Evolutionary conservation across 1,140 invertebrate species (phyloP).

Genomic region (Leptinotarsa lineolata): DNA sequence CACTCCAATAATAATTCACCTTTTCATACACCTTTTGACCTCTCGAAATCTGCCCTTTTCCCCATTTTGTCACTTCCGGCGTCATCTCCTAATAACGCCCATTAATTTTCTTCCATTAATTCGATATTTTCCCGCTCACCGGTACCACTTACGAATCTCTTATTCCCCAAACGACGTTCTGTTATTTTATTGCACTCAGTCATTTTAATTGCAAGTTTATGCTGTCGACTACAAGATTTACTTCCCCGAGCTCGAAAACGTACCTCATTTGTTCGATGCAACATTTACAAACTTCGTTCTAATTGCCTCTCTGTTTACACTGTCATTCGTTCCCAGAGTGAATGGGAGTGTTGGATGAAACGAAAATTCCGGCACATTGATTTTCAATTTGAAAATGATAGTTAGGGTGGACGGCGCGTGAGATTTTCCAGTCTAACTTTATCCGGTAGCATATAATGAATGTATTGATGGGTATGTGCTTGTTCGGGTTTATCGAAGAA

Average conservation of each 20-base stretch:
- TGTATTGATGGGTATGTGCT: too few species aligned
- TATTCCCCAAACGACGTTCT: constrained; percentile 23
- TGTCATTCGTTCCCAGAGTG: constrained; percentile 14
- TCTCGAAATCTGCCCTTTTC: not conserved
- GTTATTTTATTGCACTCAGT: constrained; percentile 24
- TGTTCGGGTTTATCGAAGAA: too few species aligned
- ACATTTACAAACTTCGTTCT: constrained; percentile 19
- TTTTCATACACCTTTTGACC: not conserved
- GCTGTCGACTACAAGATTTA: constrained; percentile 30
- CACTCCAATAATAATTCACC: too few species aligned
- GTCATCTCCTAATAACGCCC: not conserved
- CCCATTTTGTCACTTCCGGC: not conserved
- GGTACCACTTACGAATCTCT: constrained; percentile 27
- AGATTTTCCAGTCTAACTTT: too few species aligned
- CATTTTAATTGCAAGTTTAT: constrained; percentile 30
- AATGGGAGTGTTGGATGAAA: not conserved
- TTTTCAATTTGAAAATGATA: constrained; percentile 12
- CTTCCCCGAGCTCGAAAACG: constrained; percentile 15
- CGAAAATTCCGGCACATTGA: constrained; percentile 4
- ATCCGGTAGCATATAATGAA: too few species aligned
- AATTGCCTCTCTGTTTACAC: constrained; percentile 25
- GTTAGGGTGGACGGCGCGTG: not conserved
- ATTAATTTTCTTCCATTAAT: constrained; percentile 28
- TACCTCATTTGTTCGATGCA: constrained; percentile 22
- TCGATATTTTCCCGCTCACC: constrained; percentile 19